phyloP scores from a whole-genome alignment of 2,113 vertebrate genomes.

The Oenanthe oenanthe region DNA sequence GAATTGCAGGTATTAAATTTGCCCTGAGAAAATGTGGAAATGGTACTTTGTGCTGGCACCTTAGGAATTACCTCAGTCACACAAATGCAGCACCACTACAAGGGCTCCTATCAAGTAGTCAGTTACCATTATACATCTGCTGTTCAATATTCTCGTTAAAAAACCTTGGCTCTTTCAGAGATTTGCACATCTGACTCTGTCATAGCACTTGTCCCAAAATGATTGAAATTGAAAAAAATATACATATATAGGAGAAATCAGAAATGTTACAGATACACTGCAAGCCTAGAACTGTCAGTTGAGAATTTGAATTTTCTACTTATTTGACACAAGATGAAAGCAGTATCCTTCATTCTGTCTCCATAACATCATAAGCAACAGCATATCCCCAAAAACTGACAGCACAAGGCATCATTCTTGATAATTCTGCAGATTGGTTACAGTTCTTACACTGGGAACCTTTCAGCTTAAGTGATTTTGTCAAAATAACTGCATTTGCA shows the following conservation, averaged over 20 bases:
- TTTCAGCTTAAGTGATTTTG: not conserved
- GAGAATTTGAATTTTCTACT: not conserved
- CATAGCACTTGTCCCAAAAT: not conserved
- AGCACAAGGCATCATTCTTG: not conserved
- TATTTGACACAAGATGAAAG: conserved; percentile 28
- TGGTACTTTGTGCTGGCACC: not conserved
- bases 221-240: not conserved
- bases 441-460: not conserved
- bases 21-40: not conserved
- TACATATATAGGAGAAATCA: not conserved
- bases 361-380: not conserved
- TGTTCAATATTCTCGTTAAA: not conserved
- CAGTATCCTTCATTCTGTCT: not conserved
- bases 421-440: not conserved
- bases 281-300: conserved; percentile 31
- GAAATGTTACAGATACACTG: not conserved
- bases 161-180: not conserved
- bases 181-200: not conserved
- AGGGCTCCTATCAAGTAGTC: not conserved
- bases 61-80: not conserved
- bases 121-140: not conserved
- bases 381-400: not conserved
- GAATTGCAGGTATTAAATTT: not conserved
- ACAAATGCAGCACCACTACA: not conserved
- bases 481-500: not conserved